phyloP scores from a whole-genome alignment of 2,888 invertebrate species.

The Aporophyla lueneburgensis region DNA sequence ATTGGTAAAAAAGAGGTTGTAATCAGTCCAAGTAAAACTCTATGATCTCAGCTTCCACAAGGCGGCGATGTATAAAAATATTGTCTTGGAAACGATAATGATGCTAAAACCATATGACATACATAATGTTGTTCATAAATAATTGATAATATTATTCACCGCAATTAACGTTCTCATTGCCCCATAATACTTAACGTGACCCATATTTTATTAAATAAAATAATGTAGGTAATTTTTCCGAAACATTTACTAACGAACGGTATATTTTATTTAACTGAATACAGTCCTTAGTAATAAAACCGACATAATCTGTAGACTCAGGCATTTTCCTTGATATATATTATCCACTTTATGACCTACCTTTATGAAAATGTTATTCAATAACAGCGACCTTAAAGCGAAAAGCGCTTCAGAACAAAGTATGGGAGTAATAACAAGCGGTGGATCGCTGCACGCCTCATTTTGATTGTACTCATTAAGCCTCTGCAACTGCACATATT shows the following conservation, averaged over 20 bases:
- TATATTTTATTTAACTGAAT: conserved; percentile 47
- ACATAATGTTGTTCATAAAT: conserved; percentile 8
- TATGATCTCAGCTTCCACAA: background rate
- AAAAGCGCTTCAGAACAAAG: conserved; percentile 62
- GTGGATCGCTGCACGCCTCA: conserved; percentile 67
- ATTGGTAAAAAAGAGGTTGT: no score
- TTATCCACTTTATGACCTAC: conserved; percentile 59
- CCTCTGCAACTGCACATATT: conserved; percentile 66
- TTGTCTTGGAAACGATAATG: background rate
- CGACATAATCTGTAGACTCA: conserved; percentile 55
- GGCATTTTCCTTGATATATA: conserved; percentile 53
- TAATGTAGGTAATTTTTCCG: conserved; percentile 43
- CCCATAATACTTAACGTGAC: conserved; percentile 4
- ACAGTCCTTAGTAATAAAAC: conserved; percentile 51
- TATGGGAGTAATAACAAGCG: conserved; percentile 68
- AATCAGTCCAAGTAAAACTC: background rate
- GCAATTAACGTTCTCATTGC: conserved; percentile 9
- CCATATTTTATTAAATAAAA: conserved; percentile 38
- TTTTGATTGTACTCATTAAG: conserved; percentile 79
- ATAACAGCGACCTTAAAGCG: conserved; percentile 52
- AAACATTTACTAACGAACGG: conserved; percentile 37
- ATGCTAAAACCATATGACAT: no score
- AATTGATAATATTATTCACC: conserved; percentile 11
- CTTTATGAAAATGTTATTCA: conserved; percentile 64
- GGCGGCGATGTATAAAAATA: background rate